These are phyloP conservation scores for Elegia similella DNA, from an alignment of 2,888 invertebrate genomes.

Conservation along the genomic window DNA sequence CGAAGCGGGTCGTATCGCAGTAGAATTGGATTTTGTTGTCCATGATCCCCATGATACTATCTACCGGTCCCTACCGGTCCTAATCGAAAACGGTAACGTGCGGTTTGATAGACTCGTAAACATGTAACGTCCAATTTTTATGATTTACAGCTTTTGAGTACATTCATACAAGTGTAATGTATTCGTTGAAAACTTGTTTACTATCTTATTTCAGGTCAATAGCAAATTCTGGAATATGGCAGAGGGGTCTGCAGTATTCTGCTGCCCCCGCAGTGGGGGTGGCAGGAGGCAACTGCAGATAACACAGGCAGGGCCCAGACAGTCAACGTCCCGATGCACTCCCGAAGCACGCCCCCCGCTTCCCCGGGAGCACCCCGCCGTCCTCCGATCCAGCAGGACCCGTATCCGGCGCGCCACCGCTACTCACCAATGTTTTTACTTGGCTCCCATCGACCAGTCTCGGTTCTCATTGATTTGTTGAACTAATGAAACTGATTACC, in stretches of 20 bases:
- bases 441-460: conserved; percentile 44
- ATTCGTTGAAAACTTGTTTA: conserved; percentile 50
- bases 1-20: too few relatives aligned
- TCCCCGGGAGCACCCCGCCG: conserved; percentile 32
- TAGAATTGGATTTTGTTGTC: too few relatives aligned
- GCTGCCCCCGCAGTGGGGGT: conserved; percentile 56
- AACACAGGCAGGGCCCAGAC: conserved; percentile 75
- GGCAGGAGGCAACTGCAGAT: conserved; percentile 78
- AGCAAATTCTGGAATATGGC: conserved; percentile 59
- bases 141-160: conserved; percentile 10
- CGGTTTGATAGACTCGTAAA: not conserved
- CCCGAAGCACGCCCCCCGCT: conserved; percentile 44
- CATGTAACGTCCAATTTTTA: conserved; percentile 1
- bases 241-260: conserved; percentile 66
- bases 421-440: conserved; percentile 59
- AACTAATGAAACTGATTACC: conserved; percentile 68
- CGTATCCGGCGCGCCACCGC: conserved; percentile 60
- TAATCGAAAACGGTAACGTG: too few relatives aligned
- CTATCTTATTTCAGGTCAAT: conserved; percentile 69
- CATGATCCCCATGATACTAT: too few relatives aligned
- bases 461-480: conserved; percentile 56
- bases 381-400: conserved; percentile 56
- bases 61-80: too few relatives aligned
- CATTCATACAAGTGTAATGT: conserved; percentile 34
- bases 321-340: conserved; percentile 80